Evolutionary conservation across 23 tunicate species (phyloP).

Genomic region (Botrylloides violaceus): DNA sequence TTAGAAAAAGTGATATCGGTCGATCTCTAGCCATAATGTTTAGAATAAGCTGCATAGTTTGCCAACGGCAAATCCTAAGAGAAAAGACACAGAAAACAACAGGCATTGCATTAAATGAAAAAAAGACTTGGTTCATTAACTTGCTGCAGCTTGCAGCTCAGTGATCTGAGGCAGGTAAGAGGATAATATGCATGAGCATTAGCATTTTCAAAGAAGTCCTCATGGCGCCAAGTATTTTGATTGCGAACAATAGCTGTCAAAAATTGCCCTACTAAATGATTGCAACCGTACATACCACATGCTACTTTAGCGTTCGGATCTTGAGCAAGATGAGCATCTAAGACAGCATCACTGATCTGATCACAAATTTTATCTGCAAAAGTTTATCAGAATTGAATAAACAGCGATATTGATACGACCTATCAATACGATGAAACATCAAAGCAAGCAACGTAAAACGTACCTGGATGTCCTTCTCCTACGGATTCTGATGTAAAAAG

Average conservation of each 20-base stretch:
- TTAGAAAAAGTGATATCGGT: too few species aligned
- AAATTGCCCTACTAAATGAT: neutral
- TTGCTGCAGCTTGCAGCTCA: too few species aligned
- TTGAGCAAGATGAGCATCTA: slow-evolving; percentile 82
- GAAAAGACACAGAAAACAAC: too few species aligned
- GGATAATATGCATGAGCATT: too few species aligned
- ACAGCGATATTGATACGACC: neutral
- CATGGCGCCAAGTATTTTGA: too few species aligned
- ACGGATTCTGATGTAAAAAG: slow-evolving; percentile 98
- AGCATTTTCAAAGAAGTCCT: neutral
- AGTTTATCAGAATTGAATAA: neutral
- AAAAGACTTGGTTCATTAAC: too few species aligned
- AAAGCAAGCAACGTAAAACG: neutral
- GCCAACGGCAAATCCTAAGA: too few species aligned
- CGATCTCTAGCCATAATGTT: too few species aligned
- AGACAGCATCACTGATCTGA: slow-evolving; percentile 94
- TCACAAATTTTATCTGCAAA: slow-evolving; percentile 92
- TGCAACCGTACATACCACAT: slow-evolving; percentile 83
- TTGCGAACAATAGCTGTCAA: too few species aligned
- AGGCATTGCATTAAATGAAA: too few species aligned
- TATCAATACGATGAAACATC: neutral
- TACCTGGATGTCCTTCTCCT: slow-evolving; percentile 99
- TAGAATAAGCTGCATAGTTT: too few species aligned
- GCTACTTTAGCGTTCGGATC: slow-evolving; percentile 99
- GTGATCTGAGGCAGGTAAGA: too few species aligned